phyloP scores from a whole-genome alignment of 2,113 vertebrate genomes.

The Brachirus orientalis region DNA sequence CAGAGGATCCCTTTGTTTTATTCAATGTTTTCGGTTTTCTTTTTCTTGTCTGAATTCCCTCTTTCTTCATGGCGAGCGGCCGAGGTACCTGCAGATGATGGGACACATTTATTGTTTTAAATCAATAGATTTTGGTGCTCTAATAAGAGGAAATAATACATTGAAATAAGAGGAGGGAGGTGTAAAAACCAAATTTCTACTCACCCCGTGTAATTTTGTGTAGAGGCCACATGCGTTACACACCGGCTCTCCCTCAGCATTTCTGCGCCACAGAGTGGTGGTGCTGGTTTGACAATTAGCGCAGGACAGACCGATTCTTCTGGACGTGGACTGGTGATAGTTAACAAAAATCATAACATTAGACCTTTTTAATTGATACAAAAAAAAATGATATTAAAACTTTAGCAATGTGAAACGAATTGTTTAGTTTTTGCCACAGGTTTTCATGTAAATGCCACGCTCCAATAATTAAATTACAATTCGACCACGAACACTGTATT shows the following conservation, averaged over 20 bases:
- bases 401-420: not conserved
- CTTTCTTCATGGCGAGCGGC: constrained; percentile 99
- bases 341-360: not conserved
- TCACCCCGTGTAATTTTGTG: constrained; percentile 97
- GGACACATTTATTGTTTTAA: not conserved
- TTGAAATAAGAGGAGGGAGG: not conserved
- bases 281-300: constrained; percentile 98
- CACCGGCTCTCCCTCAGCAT: constrained; percentile 96
- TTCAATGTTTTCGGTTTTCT: constrained; percentile 98
- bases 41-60: constrained; percentile 99
- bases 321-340: constrained; percentile 88
- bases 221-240: constrained; percentile 98
- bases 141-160: too few species aligned
- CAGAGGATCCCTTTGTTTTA: constrained; percentile 94
- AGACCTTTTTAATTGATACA: not conserved
- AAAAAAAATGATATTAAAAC: not conserved
- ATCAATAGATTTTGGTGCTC: not conserved
- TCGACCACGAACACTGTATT: constrained; percentile 27
- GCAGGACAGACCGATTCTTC: constrained; percentile 94
- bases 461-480: constrained; percentile 29
- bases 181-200: constrained; percentile 24
- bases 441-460: not conserved
- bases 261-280: constrained; percentile 97
- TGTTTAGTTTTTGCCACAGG: too few species aligned
- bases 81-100: constrained; percentile 88